Conservation (phyloP, 2,888 invertebrate genomes). For the Hylaea fasciaria region DNA sequence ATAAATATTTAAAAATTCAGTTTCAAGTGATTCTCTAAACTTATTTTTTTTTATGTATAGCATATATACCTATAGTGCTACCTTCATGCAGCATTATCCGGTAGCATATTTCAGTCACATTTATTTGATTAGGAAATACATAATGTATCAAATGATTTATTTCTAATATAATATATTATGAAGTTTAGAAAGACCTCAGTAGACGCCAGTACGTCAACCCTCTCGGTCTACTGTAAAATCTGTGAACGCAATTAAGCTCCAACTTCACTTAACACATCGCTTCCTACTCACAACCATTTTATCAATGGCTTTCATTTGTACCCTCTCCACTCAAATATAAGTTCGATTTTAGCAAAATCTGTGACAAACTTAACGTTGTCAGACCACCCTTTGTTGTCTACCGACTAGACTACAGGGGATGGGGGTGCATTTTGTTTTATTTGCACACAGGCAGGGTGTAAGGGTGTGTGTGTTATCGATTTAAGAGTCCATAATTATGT, state of each 20-base stretch:
- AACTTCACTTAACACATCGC: constrained; percentile 77
- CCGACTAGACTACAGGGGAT: constrained; percentile 70
- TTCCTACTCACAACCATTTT: constrained; percentile 58
- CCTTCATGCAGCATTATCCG: too few relatives aligned
- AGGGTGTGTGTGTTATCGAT: constrained; percentile 58
- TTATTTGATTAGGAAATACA: too few relatives aligned
- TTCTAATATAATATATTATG: too few relatives aligned
- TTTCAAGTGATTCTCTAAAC: too few relatives aligned
- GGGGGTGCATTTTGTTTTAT: constrained; percentile 78
- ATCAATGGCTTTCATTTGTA: constrained; percentile 33
- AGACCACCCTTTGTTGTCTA: constrained; percentile 80
- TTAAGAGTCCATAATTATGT: constrained; percentile 9
- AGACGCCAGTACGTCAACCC: constrained; percentile 31
- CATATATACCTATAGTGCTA: too few relatives aligned
- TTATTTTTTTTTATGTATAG: too few relatives aligned
- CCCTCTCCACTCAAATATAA: constrained; percentile 39
- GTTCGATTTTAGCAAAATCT: constrained; percentile 41
- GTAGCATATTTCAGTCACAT: too few relatives aligned
- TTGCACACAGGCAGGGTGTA: constrained; percentile 61
- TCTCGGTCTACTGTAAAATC: constrained; percentile 69
- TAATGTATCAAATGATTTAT: too few relatives aligned
- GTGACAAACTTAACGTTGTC: constrained; percentile 52
- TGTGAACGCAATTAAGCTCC: constrained; percentile 77
- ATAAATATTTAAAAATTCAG: too few relatives aligned
- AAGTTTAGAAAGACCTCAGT: constrained; percentile 4